Evolutionary conservation across 2,113 vertebrate genomes (phyloP).

Genomic region (Pitta sordida): DNA sequence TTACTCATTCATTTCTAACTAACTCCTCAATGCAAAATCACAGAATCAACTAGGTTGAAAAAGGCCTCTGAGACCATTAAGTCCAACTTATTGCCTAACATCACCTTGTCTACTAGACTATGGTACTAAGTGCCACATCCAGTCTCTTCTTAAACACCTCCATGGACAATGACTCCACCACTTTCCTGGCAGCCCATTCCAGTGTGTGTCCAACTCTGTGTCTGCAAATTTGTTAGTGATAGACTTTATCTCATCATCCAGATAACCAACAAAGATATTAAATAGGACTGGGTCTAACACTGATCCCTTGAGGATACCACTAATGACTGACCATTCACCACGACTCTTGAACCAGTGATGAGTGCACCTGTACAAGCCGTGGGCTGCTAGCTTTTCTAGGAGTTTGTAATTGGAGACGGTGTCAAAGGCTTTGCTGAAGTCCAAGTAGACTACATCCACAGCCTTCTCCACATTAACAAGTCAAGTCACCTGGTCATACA

Average conservation of each 20-base stretch:
- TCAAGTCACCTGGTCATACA: not conserved
- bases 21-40: not conserved
- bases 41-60: not conserved
- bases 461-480: not conserved
- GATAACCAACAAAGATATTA: too few relatives aligned
- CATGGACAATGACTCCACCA: not conserved
- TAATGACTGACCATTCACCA: too few relatives aligned
- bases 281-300: too few relatives aligned
- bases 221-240: too few relatives aligned
- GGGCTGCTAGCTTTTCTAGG: too few relatives aligned
- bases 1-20: not conserved
- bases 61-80: not conserved
- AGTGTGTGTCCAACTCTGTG: too few relatives aligned
- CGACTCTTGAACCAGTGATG: too few relatives aligned
- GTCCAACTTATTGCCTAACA: not conserved
- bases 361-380: too few relatives aligned
- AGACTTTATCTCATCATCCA: too few relatives aligned
- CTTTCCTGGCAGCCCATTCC: not conserved
- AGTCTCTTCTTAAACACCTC: not conserved
- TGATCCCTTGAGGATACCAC: too few relatives aligned
- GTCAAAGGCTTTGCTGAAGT: not conserved
- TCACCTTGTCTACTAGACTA: not conserved
- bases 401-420: too few relatives aligned
- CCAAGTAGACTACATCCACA: not conserved
- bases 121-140: not conserved